These are phyloP conservation scores for Chaetops frenatus DNA, from an alignment of 2,113 vertebrate genomes.

Conservation along the genomic window DNA sequence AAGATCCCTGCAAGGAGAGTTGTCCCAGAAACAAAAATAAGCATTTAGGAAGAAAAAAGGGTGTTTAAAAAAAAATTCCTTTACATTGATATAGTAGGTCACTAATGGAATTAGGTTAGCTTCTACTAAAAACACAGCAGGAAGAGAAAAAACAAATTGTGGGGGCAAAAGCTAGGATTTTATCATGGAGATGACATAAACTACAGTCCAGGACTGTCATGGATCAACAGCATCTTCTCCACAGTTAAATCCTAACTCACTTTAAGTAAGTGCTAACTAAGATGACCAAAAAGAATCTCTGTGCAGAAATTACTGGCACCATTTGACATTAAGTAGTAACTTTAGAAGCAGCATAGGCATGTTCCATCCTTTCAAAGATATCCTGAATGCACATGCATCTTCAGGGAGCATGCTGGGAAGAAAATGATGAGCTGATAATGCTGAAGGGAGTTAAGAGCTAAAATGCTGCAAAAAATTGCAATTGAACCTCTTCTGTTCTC, in stretches of 20 bases:
- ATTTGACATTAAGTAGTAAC: not conserved
- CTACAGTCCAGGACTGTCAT: not conserved
- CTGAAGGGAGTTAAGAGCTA: not conserved
- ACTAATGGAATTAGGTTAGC: not conserved
- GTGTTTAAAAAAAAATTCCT: not conserved
- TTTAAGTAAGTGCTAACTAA: not conserved
- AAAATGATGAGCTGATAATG: not conserved
- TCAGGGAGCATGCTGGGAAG: not conserved
- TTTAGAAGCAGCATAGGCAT: not conserved
- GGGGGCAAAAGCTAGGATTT: not conserved
- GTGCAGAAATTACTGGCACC: not conserved
- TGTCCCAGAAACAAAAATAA: not conserved
- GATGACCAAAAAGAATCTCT: not conserved
- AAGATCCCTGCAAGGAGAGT: not conserved
- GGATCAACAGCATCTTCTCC: not conserved
- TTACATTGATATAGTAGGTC: not conserved
- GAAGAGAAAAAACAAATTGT: not conserved
- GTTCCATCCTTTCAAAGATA: not conserved
- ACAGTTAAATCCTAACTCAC: not conserved
- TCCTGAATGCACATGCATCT: not conserved
- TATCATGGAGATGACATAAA: not conserved
- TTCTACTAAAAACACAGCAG: not conserved
- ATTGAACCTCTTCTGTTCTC: not conserved
- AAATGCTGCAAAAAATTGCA: not conserved
- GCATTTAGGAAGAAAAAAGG: not conserved